phyloP scores from a whole-genome alignment of 2,113 vertebrate genomes.

The Xenopus laevis region DNA sequence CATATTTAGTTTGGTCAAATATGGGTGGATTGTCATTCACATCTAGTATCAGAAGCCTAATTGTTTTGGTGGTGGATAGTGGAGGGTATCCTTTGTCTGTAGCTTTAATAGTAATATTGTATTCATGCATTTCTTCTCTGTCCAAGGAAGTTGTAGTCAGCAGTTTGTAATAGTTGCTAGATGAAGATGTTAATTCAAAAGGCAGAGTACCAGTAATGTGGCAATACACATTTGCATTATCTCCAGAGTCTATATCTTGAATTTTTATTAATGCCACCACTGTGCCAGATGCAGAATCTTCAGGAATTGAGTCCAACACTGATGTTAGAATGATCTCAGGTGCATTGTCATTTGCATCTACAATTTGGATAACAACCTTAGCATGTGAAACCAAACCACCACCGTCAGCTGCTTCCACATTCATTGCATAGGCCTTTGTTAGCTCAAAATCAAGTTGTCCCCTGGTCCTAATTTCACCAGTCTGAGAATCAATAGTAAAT shows the following conservation, averaged over 20 bases:
- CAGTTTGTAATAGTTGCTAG: conserved; percentile 65
- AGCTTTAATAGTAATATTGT: conserved; percentile 57
- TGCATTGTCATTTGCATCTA: conserved; percentile 69
- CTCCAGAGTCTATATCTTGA: conserved; percentile 65
- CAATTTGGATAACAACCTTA: conserved; percentile 62
- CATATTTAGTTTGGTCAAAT: conserved; percentile 69
- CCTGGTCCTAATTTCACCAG: conserved; percentile 49
- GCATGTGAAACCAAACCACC: conserved; percentile 58
- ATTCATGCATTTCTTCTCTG: conserved; percentile 52
- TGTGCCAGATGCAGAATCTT: conserved; percentile 60
- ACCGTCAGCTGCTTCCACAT: conserved; percentile 64
- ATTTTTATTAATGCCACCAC: conserved; percentile 68
- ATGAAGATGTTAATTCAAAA: conserved; percentile 58
- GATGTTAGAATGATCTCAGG: conserved; percentile 57
- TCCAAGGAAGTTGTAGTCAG: conserved; percentile 59
- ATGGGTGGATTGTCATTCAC: conserved; percentile 76
- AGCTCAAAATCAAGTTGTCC: conserved; percentile 56
- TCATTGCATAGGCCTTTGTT: conserved; percentile 55
- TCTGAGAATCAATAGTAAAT: conserved; percentile 51
- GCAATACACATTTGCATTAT: conserved; percentile 65
- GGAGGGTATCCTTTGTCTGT: conserved; percentile 55
- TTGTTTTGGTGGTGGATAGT: conserved; percentile 60
- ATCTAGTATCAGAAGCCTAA: conserved; percentile 69
- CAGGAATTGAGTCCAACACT: conserved; percentile 55
- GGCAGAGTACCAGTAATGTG: conserved; percentile 51